Percentiles rank a stretch among this genome's conserved stretches.
These are phyloP conservation scores for Mellilla xanthometata DNA, from an alignment of 2,888 invertebrate species.

Conservation along the genomic window DNA sequence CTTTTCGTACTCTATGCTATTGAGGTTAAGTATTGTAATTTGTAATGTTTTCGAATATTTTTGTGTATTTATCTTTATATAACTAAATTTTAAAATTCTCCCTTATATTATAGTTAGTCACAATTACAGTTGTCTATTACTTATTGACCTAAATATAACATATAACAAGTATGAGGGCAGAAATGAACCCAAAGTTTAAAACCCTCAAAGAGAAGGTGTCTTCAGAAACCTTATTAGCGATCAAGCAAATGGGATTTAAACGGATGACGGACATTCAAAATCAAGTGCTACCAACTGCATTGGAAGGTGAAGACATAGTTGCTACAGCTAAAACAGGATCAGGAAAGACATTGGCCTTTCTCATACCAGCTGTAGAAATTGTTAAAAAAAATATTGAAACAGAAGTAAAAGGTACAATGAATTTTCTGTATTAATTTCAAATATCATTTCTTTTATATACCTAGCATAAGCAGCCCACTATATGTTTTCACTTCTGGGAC, in stretches of 20 bases:
- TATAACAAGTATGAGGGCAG: conserved; percentile 40
- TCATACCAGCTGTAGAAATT: conserved; percentile 96
- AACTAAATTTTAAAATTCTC: no score
- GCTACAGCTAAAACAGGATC: conserved; percentile 98
- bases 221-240: conserved; percentile 87
- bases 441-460: no score
- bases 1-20: no score
- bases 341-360: conserved; percentile 97
- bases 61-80: no score
- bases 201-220: conserved; percentile 85
- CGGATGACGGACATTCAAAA: conserved; percentile 97
- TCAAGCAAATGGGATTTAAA: conserved; percentile 93
- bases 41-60: no score
- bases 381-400: conserved; percentile 83
- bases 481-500: no score
- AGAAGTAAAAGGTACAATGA: conserved; percentile 36
- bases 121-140: no score
- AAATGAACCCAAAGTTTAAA: conserved; percentile 68
- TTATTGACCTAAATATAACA: not conserved
- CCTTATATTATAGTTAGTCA: no score
- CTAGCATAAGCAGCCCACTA: no score
- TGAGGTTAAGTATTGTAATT: no score
- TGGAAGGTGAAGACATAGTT: conserved; percentile 95
- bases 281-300: conserved; percentile 91
- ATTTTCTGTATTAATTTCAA: not conserved